Percentiles rank a stretch among this genome's conserved stretches.
phyloP scores from a whole-genome alignment of 2,888 invertebrate genomes.

The Chaitophorus viminalis region DNA sequence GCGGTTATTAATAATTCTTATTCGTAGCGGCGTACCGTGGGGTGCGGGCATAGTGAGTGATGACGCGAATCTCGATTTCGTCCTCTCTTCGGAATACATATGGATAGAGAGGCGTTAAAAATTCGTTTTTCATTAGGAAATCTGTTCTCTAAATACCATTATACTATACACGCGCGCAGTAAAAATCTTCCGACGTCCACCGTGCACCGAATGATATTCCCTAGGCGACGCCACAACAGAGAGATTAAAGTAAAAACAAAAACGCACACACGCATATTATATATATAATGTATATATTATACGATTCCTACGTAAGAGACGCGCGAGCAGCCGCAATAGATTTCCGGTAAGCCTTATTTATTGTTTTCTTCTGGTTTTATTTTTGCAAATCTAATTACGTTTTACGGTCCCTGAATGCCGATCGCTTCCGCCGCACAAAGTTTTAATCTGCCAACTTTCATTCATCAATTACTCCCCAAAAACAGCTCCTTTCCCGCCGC shows the following conservation, averaged over 20 bases:
- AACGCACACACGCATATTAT: neutral
- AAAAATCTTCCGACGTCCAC: no score
- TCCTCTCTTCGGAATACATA: no score
- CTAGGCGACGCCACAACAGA: neutral
- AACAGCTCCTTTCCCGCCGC: neutral
- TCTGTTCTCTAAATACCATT: no score
- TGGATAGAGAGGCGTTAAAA: no score
- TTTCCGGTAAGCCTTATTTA: slow-evolving; percentile 40
- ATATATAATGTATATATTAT: neutral
- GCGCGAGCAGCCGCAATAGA: slow-evolving; percentile 31
- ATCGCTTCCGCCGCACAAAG: slow-evolving; percentile 51
- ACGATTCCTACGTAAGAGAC: neutral
- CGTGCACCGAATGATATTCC: neutral
- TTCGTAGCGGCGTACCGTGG: no score
- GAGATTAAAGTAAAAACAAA: neutral
- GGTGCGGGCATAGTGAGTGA: no score
- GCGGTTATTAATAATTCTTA: neutral
- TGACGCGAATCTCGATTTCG: no score
- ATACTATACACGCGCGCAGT: no score
- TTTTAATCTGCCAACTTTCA: slow-evolving; percentile 61
- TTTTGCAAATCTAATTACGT: slow-evolving; percentile 50
- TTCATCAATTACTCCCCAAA: slow-evolving; percentile 59
- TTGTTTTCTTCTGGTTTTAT: slow-evolving; percentile 53
- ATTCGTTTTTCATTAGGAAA: no score
- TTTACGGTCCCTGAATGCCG: slow-evolving; percentile 60